Evolutionary conservation across 2,113 vertebrate genomes (phyloP), one percentile per base, ranked within the genome.

Genomic region (Perognathus longimembris): DNA sequence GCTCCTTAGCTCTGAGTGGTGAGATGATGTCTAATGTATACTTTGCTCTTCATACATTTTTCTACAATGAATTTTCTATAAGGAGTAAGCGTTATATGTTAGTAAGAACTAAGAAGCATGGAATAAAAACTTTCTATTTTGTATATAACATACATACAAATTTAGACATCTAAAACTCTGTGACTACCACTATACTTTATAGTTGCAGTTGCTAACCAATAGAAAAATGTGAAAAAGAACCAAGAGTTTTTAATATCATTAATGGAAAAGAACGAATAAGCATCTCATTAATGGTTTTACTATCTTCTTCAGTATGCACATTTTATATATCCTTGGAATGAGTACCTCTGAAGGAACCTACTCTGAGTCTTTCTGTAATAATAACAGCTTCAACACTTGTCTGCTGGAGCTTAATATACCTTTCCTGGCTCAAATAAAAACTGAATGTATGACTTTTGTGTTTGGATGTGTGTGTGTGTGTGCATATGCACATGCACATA

Each of bases 151-250:
- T 38, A 77, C 9, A 36, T 32, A n/a, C 3, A 38, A 70, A 66
- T 67, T 82, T 88, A n/a, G 75, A 90, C 74, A 78, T 59, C 30
- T 40, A 86, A 63, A 34, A 32, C 67, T 79, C 74, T 80, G 34
- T 6, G 28, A 54, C 57, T 36, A 77, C 32, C 7, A 77, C 40
- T 90, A 83, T 67, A 57, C 30, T 42, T 30, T 63, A 30, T 5
- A 57, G 71, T 30, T 3, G 75, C 67, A 75, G 50, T 36, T 61
- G 67, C 12, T 83, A 71, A 88, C 34, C 21, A 61, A 28, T 18
- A 76, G 40, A 70, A 88, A 61, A 85, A 66, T 36, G 42, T 85
- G 71, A 71, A 77, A 42, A 32, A 71, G 26, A 64, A 20, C 38
- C 20, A 85, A 30, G 63, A 38, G 67, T 20, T 57, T 74, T 45